Evolutionary conservation across 2,888 invertebrate species (phyloP).

Genomic region (Gortyna flavago): DNA sequence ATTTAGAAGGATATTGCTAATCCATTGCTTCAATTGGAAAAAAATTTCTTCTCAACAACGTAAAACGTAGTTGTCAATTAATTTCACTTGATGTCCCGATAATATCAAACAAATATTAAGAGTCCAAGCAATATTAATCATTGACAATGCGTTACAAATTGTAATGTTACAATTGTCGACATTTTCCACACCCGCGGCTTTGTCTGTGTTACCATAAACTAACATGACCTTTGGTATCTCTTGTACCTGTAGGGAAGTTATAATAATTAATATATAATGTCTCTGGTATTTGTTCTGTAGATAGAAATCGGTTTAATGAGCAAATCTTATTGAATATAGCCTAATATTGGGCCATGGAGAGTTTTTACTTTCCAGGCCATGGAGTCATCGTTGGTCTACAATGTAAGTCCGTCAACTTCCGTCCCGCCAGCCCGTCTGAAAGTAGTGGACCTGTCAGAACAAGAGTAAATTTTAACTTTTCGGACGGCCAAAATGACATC

Average conservation of each 20-base stretch:
- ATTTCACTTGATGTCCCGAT: conserved; percentile 2
- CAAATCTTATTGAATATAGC: not conserved
- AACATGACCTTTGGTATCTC: conserved; percentile 18
- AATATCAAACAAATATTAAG: conserved; percentile 13
- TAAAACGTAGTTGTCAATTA: conserved; percentile 8
- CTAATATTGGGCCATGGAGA: too few relatives aligned
- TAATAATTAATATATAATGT: not conserved
- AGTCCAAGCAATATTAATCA: conserved; percentile 26
- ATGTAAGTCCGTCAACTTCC: too few relatives aligned
- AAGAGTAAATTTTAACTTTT: too few relatives aligned
- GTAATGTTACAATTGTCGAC: conserved; percentile 36
- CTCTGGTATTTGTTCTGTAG: not conserved
- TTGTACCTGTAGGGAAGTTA: conserved; percentile 12
- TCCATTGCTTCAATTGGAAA: too few relatives aligned
- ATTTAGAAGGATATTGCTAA: too few relatives aligned
- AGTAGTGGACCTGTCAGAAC: too few relatives aligned
- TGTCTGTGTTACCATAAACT: conserved; percentile 43
- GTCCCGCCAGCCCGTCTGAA: too few relatives aligned
- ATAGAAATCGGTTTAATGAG: not conserved
- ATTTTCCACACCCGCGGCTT: conserved; percentile 42
- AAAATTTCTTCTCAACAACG: too few relatives aligned
- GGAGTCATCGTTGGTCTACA: too few relatives aligned
- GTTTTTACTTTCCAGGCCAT: too few relatives aligned
- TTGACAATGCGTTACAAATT: conserved; percentile 30
- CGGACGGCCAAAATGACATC: too few relatives aligned